Evolutionary conservation across 2,797 vertebrate species (phyloP), one percentile per base, ranked within the genome.

Genomic region (Sebastolobus altivelis): DNA sequence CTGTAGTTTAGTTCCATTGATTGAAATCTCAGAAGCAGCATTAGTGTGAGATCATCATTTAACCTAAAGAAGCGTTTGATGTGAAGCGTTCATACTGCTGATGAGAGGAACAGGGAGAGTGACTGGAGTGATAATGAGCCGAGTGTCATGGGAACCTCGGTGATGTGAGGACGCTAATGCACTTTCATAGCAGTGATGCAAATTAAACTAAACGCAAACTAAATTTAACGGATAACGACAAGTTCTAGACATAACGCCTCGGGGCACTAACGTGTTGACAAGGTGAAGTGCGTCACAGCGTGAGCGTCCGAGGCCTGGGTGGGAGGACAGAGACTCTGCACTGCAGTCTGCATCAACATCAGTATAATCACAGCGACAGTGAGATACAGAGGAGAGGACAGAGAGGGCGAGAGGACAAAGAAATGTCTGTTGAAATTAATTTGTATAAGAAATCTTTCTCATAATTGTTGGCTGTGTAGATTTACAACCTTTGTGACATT

Each of bases 231-330:
- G 18, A 46, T 63, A 29, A 65, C 2, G 75, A n/a, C n/a, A 69
- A 52, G 14, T 49, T 43, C 1, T 8, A 38, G 65, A 56, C 43
- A 33, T 6, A 8, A 20, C 1, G 6, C 56, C 40, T 60, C 20
- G 1, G 54, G 46, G n/a, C 14, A 3, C 27, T 4, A 46, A 63
- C 25, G 10, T 46, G 76, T 73, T 22, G 62, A 83, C 14, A 16
- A 62, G 76, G 67, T 63, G 65, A 83, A 77, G 77, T 75, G 75
- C 8, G 20, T 81, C 83, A 80, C 55, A 40, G 67, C 63, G 68
- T 10, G 63, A 75, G 72, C 8, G 3, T 69, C 63, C 18, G 4
- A 59, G 40, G 18, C 22, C 63, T 1, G 33, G 71, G 74, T 35
- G 59, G 59, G 55, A 77, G 79, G 86, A 82, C 54, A 0, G 62